Evolutionary conservation across 2,888 invertebrate species (phyloP).

Genomic region (Stenotaenia linearis): DNA sequence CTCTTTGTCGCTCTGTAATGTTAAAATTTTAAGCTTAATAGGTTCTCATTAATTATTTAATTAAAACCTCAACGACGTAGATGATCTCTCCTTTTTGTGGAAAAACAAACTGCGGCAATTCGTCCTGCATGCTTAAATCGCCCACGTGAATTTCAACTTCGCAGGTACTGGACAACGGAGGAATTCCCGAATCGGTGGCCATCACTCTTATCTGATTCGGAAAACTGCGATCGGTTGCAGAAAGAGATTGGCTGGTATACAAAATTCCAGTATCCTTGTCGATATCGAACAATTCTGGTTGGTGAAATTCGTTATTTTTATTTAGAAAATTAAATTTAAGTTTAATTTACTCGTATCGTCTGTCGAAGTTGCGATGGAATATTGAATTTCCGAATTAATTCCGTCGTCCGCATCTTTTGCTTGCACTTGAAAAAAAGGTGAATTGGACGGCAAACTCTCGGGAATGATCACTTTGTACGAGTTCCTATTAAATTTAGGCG

Average conservation of each 20-base stretch:
- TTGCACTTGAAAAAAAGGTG: conserved; percentile 39
- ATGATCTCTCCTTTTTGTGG: conserved; percentile 66
- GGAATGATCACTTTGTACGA: conserved; percentile 64
- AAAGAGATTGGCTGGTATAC: conserved; percentile 59
- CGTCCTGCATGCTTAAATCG: conserved; percentile 74
- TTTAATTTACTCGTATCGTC: not conserved
- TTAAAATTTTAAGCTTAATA: not conserved
- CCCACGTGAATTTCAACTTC: conserved; percentile 57
- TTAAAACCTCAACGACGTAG: conserved; percentile 64
- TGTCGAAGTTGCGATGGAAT: conserved; percentile 53
- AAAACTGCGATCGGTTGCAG: conserved; percentile 68
- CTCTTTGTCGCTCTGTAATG: conserved; percentile 60
- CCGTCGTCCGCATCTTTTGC: conserved; percentile 69
- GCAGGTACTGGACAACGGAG: conserved; percentile 55
- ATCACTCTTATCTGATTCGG: conserved; percentile 63
- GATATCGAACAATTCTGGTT: conserved; percentile 61
- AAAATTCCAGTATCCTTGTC: conserved; percentile 63
- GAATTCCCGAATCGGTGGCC: conserved; percentile 63
- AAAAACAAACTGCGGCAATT: conserved; percentile 66
- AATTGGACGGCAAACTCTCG: conserved; percentile 58
- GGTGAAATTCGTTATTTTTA: no score
- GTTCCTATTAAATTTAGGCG: conserved; percentile 63
- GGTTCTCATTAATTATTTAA: conserved; percentile 42
- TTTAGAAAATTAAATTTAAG: no score
- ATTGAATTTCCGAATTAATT: conserved; percentile 69